phyloP scores from a whole-genome alignment of 2,113 vertebrate genomes.

The Thunnus maccoyii region DNA sequence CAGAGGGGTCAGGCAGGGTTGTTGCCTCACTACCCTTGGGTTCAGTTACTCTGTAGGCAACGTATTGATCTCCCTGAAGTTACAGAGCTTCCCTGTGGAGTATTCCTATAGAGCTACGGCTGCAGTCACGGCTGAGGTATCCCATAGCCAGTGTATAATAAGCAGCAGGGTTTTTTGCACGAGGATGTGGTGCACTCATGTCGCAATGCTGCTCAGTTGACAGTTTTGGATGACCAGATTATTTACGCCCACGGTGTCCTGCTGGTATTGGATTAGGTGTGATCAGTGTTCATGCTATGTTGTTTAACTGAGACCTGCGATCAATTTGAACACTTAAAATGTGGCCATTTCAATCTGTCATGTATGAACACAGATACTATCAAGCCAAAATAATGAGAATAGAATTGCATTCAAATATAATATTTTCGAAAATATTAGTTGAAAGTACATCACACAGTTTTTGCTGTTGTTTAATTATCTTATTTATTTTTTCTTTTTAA shows the following conservation, averaged over 20 bases:
- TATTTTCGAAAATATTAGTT: neutral
- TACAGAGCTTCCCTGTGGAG: constrained; percentile 66
- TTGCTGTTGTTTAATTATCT: neutral
- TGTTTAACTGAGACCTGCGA: constrained; percentile 24
- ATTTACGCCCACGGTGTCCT: constrained; percentile 51
- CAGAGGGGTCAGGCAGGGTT: constrained; percentile 51
- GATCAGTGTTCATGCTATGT: constrained; percentile 47
- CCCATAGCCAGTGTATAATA: constrained; percentile 53
- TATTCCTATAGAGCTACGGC: constrained; percentile 66
- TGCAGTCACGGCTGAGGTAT: constrained; percentile 52
- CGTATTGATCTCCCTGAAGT: constrained; percentile 83
- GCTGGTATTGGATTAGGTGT: constrained; percentile 60
- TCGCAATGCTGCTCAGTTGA: constrained; percentile 45
- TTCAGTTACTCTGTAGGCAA: constrained; percentile 63
- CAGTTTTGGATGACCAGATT: constrained; percentile 65
- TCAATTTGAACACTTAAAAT: constrained; percentile 34
- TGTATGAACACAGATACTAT: neutral
- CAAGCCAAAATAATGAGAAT: neutral
- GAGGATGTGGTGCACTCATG: constrained; percentile 35
- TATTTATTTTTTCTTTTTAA: neutral
- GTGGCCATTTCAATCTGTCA: neutral
- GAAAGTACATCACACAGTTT: neutral
- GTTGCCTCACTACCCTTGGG: constrained; percentile 59
- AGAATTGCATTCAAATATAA: neutral
- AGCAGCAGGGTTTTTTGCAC: constrained; percentile 69